Evolutionary conservation across 2,888 invertebrate species (phyloP).

Genomic region (Frankliniella fusca): DNA sequence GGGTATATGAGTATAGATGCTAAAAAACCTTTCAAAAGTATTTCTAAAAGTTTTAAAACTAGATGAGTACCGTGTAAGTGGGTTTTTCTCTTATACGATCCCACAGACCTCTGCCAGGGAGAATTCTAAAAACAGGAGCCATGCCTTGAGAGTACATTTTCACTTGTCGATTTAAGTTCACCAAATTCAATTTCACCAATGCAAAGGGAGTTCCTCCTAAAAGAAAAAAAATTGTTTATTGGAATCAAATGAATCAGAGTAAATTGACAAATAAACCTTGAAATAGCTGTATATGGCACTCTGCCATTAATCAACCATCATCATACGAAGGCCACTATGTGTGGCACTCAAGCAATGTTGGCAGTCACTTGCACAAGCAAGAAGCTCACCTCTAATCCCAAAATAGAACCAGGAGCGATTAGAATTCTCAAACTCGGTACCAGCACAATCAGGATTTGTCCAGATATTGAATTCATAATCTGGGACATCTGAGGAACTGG

Average conservation of each 20-base stretch:
- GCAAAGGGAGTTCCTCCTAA: constrained; percentile 52
- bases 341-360: not conserved
- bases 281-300: constrained; percentile 2
- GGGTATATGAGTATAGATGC: not conserved
- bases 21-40: not conserved
- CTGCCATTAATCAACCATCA: constrained; percentile 12
- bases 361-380: not conserved
- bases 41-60: constrained; percentile 27
- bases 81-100: constrained; percentile 78
- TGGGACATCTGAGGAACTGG: constrained; percentile 49
- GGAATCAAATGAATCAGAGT: not conserved
- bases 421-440: constrained; percentile 81
- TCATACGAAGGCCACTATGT: constrained; percentile 9
- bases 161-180: constrained; percentile 83
- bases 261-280: not conserved
- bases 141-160: constrained; percentile 89
- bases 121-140: constrained; percentile 71
- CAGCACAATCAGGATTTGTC: constrained; percentile 85
- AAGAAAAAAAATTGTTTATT: not conserved
- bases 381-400: constrained; percentile 59
- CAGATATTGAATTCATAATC: constrained; percentile 84
- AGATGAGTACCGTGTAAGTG: constrained; percentile 61
- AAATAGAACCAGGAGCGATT: constrained; percentile 93
- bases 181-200: constrained; percentile 72
- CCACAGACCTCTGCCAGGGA: constrained; percentile 77